Base-by-base conservation (phyloP, 2,113 vertebrate genomes). In the Hypomesus transpacificus region DNA sequence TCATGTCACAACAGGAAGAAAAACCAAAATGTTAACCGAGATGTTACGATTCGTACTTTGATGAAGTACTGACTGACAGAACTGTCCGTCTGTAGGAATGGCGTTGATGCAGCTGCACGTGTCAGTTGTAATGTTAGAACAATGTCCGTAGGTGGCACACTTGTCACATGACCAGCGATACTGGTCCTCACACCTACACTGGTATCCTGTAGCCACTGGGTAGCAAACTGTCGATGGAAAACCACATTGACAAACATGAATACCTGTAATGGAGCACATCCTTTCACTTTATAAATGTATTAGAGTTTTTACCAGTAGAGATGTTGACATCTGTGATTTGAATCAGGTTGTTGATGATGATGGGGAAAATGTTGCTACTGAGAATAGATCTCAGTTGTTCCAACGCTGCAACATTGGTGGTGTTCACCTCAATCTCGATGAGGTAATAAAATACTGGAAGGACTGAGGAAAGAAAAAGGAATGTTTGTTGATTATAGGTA, bases 241-340 rank as follows among this genome's bases (percentile, higher is more conserved):
- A 63, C 0, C 14, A 66, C 1, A 34, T 59, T 16, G 57, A 17
- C 18, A 7, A 4, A 24, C 61, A 66, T 28, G 39, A 65, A 61
- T 52, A 21, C 24, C 18, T 13, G 21, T 4, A n/a, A 56, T 18
- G 53, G 53, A 56, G n/a, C 53, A 56, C 14, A 5, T 56, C n/a
- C 14, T 56, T n/a, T 18, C 3, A 56, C 14, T 56, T n/a, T 18
- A n/a, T 56, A 17, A 56, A 56, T n/a, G n/a, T 5, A 7, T 18
- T 56, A n/a, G 53, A 59, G 4, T 46, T 61, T 22, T 68, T 60
- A 76, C 76, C 80, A 51, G 63, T 68, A 58, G 69, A 71, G 62
- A 68, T 63, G 26, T 73, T 54, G 52, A 75, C 72, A 50, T 73
- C 14, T 24, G 70, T 76, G 56, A 73, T 73, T 54, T 70, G 75